Base-by-base conservation (phyloP, 2,113 vertebrate species). In the Eretmochelys imbricata region DNA sequence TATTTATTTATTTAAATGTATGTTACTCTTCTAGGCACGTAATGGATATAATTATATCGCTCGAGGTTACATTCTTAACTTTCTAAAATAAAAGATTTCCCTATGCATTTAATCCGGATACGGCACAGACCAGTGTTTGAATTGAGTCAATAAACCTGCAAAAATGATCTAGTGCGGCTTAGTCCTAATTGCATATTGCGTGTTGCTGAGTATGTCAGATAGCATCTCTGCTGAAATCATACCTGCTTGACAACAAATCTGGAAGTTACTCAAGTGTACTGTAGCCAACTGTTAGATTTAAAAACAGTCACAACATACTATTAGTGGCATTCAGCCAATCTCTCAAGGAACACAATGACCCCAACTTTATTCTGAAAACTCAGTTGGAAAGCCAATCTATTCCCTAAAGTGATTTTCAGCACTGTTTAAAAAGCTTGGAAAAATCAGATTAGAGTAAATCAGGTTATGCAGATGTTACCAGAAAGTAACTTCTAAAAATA, bases 331-430 rank as follows among this genome's bases (percentile, higher is more conserved):
- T 94, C 88, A 96, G 96, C 96, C 96, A 97, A 96, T 91, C 87
- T 97, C 86, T 93, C 97, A 95, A 97, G 93, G 80, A 98, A 97
- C 92, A 97, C 79, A 94, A 76, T 98, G 91, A 97, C 83, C 95
- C 55, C 48, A 97, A 96, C 96, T 97, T 97, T 95, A 97, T 97
- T 97, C 96, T 94, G 96, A 98, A 97, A 98, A 97, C 94, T 96
- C 96, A 79, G 95, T 98, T 97, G 97, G 96, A 98, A 98, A 97
- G 97, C 93, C 94, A 97, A 95, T 95, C 96, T 97, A 97, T 97
- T 98, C 97, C 97, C 97, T 97, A 97, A 98, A 97, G 97, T 96
- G 97, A 98, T 97, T 97, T 95, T 91, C 96, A 96, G 95, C 91
- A 97, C 90, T 97, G 94, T 92, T 97, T 97, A 97, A 98, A 96